Percentiles rank a stretch among this genome's conserved stretches.
Evolutionary conservation across 1,140 invertebrate genomes (phyloP).

Genomic region (Lethrus apterus): DNA sequence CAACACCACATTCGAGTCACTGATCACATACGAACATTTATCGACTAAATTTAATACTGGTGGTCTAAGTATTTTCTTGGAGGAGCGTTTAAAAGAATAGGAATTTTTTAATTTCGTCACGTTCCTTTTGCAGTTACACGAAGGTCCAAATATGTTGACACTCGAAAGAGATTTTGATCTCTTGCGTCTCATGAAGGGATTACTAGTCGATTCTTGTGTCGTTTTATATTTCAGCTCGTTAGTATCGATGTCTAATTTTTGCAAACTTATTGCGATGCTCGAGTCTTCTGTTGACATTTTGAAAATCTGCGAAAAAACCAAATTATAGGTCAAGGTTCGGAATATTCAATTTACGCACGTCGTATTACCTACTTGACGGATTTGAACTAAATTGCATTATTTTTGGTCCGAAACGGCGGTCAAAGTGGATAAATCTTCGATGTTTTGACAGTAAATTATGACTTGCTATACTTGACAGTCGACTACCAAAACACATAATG

Average conservation of each 20-base stretch:
- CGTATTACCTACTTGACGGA: conserved; percentile 9
- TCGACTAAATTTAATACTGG: conserved; percentile 33
- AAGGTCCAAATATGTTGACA: conserved; percentile 28
- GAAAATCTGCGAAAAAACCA: conserved; percentile 13
- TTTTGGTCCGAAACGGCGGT: no score
- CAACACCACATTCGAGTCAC: background rate
- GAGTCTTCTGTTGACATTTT: conserved; percentile 35
- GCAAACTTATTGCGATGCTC: conserved; percentile 26
- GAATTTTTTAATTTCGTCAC: conserved; percentile 30
- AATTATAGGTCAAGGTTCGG: conserved; percentile 9
- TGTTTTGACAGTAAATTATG: no score
- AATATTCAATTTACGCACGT: background rate
- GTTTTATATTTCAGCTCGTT: conserved; percentile 16
- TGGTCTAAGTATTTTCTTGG: conserved; percentile 34
- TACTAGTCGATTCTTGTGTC: conserved; percentile 16
- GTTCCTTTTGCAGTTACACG: conserved; percentile 32
- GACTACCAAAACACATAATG: no score
- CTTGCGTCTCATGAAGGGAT: conserved; percentile 34
- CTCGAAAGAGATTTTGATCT: conserved; percentile 37
- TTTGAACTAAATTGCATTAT: conserved; percentile 11
- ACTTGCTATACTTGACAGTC: no score
- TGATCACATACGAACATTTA: conserved; percentile 24
- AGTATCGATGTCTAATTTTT: conserved; percentile 35
- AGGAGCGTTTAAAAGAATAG: conserved; percentile 33
- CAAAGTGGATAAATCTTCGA: no score